Base-by-base conservation (phyloP, 2,888 invertebrate species). In the Drosophila phalerata region DNA sequence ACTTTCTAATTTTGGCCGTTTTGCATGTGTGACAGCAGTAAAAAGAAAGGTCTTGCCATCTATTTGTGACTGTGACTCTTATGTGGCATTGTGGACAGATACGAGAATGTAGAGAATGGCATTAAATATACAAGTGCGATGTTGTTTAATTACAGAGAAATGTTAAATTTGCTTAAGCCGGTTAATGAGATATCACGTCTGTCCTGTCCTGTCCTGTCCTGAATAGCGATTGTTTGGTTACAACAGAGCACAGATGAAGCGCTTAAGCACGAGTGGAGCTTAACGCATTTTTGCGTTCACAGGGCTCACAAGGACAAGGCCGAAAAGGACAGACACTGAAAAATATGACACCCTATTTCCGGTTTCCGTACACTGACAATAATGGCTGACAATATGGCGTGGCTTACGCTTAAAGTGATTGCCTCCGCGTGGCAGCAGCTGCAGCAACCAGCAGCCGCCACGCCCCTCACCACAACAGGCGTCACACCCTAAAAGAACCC, bases 361-460 rank as follows among this genome's bases (percentile, higher is more conserved):
- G 76, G 57, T 79, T 81, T 73, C 76, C 72, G 69, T 68, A 70
- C 73, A 67, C 80, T 85, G 85, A 82, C 85, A 83, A 83, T 81
- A 83, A 85, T 83, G 82, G 85, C 85, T 75, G 85, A 85, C 85
- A 86, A 85, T 86, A 85, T 86, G 85, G 84, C 76, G 81, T 69
- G 74, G 81, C 76, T 86, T 84, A 81, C 77, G 75, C 70, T 78
- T 67, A 83, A 80, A 81, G 77, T 83, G 81, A 83, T 80, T 77
- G 84, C 81, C 63, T 9, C n/a, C 42, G 49, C 32, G 32, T 10
- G 22, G 53, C 40, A 25, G 34, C 25, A 15, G 19, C 22, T 22
- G 61, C 43, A 25, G 34, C 8, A 34, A 43, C 43, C 15, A 28
- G 25, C 37, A n/a, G 34, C 30, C n/a, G 30, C 61, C 45, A 45